Evolutionary conservation across 2,888 invertebrate species (phyloP), one percentile per base, ranked within the genome.

Genomic region (Cheiracanthium punctorium): DNA sequence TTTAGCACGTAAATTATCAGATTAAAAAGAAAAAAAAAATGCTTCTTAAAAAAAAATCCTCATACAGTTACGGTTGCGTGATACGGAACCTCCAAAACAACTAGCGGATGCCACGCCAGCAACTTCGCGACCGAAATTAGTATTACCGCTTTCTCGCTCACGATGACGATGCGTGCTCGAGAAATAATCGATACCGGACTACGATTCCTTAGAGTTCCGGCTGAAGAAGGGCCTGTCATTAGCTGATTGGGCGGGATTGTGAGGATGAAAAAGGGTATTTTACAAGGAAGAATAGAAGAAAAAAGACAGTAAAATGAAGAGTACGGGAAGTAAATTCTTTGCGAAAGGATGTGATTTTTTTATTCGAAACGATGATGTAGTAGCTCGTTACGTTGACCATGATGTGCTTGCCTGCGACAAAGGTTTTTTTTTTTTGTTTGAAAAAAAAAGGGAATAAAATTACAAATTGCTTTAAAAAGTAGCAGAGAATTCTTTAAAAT

Each of bases 241-340:
- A 58, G 58, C 58, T 58, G 58, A 58, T 58, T 58, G 58, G 58
- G 58, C 58, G 58, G 58, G 58, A 58, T 58, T 58, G 58, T 58
- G 24, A 58, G 58, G 58, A 58, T n/a, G 58, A 24, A 58, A 58
- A 58, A 58, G 58, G 58, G 24, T 48, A 17, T 7, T 12, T 17
- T n/a, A n/a, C n/a, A n/a, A 17, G 43, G 43, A 48, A 17, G 14
- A 17, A 24, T 1, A 17, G 24, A n/a, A 24, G 24, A 24, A 24
- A 24, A 17, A 12, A 58, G 24, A 24, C 20, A 58, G 58, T 24
- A 17, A 48, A 48, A 17, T 48, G 17, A 5, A 58, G 58, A 17
- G 24, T 58, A 24, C 4, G 12, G 24, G 24, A 58, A 24, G 17
- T 58, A 58, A 58, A n/a, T 58, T 58, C 37, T 58, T 5, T 24